phyloP scores from a whole-genome alignment of 2,113 vertebrate genomes.

The Eolophus roseicapilla region DNA sequence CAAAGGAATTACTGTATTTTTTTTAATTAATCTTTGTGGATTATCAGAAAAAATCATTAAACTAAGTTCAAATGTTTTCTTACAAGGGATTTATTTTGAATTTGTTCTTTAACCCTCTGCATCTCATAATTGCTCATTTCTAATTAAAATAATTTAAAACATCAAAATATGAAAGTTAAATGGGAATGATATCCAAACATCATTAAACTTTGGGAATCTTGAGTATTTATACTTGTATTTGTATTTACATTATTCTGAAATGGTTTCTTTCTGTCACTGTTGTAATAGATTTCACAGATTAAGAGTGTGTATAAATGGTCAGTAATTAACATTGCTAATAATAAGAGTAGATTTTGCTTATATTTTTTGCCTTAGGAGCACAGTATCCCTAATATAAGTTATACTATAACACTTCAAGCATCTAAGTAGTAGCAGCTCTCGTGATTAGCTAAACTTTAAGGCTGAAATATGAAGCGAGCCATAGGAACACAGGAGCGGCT shows the following conservation, averaged over 20 bases:
- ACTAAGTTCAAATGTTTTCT: neutral
- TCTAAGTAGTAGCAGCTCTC: neutral
- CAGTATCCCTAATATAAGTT: neutral
- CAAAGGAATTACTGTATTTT: slow-evolving; percentile 23
- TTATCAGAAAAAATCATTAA: neutral
- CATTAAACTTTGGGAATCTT: neutral
- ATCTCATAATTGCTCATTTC: neutral
- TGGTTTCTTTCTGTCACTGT: neutral
- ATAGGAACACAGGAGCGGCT: neutral
- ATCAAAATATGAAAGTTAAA: neutral
- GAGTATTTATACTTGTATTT: neutral
- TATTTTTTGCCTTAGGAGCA: neutral
- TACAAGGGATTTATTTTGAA: neutral
- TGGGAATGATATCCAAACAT: neutral
- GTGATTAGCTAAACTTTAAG: neutral
- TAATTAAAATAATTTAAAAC: neutral
- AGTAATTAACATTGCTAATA: neutral
- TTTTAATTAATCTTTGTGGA: neutral
- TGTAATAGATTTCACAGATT: neutral
- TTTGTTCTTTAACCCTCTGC: neutral
- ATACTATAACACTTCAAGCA: neutral
- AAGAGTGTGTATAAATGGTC: neutral
- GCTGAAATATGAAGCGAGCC: neutral
- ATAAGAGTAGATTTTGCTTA: neutral
- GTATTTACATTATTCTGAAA: neutral